A percentile compares a stretch with the other conserved stretches of the same genome.
These are phyloP conservation scores for Drosophila flavopinicola DNA, from an alignment of 2,888 invertebrate genomes.

Conservation along the genomic window DNA sequence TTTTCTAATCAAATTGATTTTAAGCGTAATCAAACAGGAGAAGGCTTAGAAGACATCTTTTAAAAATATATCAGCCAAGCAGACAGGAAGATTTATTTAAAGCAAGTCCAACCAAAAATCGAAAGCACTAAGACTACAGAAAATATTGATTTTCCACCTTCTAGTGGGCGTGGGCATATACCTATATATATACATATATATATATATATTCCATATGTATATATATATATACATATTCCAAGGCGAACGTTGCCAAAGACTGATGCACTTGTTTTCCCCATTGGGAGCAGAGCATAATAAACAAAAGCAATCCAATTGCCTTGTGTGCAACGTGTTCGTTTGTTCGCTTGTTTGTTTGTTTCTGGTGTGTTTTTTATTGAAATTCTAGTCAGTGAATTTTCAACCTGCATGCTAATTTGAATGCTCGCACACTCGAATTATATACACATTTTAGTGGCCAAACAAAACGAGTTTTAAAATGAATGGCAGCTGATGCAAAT, in stretches of 20 bases:
- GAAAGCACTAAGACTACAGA: too few species aligned
- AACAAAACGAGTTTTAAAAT: conserved; percentile 47
- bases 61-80: too few species aligned
- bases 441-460: conserved; percentile 36
- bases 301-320: conserved; percentile 18
- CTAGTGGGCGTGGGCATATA: too few species aligned
- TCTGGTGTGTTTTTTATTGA: conserved; percentile 17
- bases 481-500: conserved; percentile 27
- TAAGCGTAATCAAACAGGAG: too few species aligned
- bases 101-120: too few species aligned
- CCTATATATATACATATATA: too few species aligned
- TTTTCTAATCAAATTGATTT: too few species aligned
- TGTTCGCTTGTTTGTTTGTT: conserved; percentile 26
- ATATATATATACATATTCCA: too few species aligned
- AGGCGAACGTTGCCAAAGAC: neutral
- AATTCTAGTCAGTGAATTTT: conserved; percentile 35
- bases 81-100: too few species aligned
- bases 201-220: too few species aligned
- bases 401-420: conserved; percentile 57
- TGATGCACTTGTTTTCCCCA: neutral
- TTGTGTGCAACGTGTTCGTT: conserved; percentile 49
- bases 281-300: neutral
- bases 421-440: conserved; percentile 17
- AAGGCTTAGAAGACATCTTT: too few species aligned
- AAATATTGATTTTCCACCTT: too few species aligned